Evolutionary conservation across 1,140 invertebrate species (phyloP), one percentile per base, ranked within the genome.

Genomic region (Drosophila albomicans): DNA sequence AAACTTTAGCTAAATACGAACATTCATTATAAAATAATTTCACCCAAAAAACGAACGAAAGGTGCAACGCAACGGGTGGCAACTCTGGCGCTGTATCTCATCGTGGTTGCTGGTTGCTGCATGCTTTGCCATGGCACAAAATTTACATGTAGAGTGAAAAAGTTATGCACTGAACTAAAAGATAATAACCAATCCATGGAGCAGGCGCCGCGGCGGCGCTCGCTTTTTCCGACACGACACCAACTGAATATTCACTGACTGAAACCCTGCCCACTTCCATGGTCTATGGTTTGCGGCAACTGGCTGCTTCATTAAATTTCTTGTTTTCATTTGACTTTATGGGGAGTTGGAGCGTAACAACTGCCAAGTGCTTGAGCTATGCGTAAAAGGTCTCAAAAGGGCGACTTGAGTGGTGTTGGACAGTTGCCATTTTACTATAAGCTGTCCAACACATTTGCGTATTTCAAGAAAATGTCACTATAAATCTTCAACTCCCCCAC

Each of bases 1-100:
- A 90, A 89, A 90, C 86, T 90, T 89, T 89, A 58, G 86, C 81
- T 81, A 89, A 89, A 89, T 86, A 89, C 86, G 81, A 81, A 81
- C 86, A 89, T 89, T 81, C 85, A 90, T 89, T 89, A 89, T 90
- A 90, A 85, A 89, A 89, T 89, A 90, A 89, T 89, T 89, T 89
- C 51, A 35, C 20, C 48, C 65, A 57, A 81, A 76, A 75, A 46
- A 49, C 63, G 32, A 64, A 67, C 78, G 52, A 82, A 71, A 78
- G 68, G 65, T 75, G 66, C 43, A 11, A 43, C 61, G 61, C 16
- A 11, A 41, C 3, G 35, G 75, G 46, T 77, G 57, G 65, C 20
- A 74, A 41, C 58, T 13, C 66, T 70, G 58, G 41, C 41, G 59
- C 49, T 30, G 49, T 52, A 30, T 6, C 49, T 59, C 56, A 69